These are phyloP conservation scores for Ephydatia muelleri DNA, from an alignment of 37 sponge, comb jelly and placozoan genomes.

Conservation along the genomic window DNA sequence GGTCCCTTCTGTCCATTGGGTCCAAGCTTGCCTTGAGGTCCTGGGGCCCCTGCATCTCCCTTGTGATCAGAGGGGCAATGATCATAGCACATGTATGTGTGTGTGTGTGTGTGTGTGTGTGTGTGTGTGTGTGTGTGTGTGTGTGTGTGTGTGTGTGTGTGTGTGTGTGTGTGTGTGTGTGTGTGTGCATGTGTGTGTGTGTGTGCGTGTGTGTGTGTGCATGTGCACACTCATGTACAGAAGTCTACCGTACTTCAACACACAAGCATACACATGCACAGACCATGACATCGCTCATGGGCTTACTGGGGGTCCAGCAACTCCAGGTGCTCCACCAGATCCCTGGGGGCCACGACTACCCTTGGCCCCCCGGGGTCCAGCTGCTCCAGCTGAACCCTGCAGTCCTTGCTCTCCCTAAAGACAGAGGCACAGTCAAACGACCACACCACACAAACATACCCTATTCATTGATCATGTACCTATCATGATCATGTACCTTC, in stretches of 20 bases:
- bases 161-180: too few relatives aligned
- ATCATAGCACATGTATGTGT: neutral
- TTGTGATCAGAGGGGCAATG: neutral
- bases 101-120: neutral
- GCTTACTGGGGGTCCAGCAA: slow-evolving; percentile 39
- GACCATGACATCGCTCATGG: neutral
- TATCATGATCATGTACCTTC: too few relatives aligned
- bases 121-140: neutral
- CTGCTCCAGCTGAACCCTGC: slow-evolving; percentile 27
- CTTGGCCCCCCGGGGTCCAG: slow-evolving; percentile 11
- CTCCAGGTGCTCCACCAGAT: slow-evolving; percentile 33
- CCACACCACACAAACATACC: neutral
- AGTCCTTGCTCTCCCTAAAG: slow-evolving; percentile 28
- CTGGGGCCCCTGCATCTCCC: slow-evolving; percentile 4
- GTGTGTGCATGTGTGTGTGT: neutral
- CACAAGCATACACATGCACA: neutral
- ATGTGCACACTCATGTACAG: neutral
- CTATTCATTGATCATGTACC: neutral
- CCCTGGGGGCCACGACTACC: slow-evolving; percentile 34
- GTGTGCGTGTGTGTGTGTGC: neutral
- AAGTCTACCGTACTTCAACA: too few relatives aligned
- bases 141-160: neutral
- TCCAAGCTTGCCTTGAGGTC: slow-evolving; percentile 10
- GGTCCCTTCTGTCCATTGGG: slow-evolving; percentile 22
- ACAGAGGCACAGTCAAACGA: neutral